A percentile compares a stretch with the other conserved stretches of the same genome.
These are phyloP conservation scores for Sabellastarte sp. DNA, from an alignment of 2,888 invertebrate genomes.

Conservation along the genomic window DNA sequence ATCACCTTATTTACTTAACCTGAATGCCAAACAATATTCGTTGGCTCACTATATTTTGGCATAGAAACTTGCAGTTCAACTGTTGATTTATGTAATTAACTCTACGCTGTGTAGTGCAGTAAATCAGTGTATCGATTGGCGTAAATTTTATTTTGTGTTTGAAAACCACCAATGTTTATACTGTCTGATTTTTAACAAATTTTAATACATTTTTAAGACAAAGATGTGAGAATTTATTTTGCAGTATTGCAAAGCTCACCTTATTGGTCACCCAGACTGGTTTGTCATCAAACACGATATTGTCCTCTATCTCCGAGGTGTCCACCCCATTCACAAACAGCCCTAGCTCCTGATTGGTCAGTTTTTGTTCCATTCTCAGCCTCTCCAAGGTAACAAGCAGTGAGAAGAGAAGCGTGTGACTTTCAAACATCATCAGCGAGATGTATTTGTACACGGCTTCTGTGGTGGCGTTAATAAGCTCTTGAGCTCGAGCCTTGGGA, in stretches of 20 bases:
- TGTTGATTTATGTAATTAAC: no score
- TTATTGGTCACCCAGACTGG: slow-evolving; percentile 48
- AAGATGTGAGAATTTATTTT: no score
- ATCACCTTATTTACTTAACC: no score
- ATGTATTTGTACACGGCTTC: slow-evolving; percentile 42
- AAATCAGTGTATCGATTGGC: no score
- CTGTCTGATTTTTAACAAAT: no score
- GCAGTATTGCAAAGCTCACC: slow-evolving; percentile 35
- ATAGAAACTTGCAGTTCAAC: no score
- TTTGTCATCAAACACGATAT: slow-evolving; percentile 41
- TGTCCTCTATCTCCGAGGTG: slow-evolving; percentile 41
- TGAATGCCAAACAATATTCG: no score
- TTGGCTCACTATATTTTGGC: no score
- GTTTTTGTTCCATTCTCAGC: slow-evolving; percentile 40
- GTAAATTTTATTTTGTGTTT: no score
- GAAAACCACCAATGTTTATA: no score
- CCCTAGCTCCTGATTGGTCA: slow-evolving; percentile 47
- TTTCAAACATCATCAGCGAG: slow-evolving; percentile 53
- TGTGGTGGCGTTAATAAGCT: slow-evolving; percentile 49
- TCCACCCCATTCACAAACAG: slow-evolving; percentile 54
- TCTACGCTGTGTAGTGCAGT: no score
- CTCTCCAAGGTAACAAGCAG: slow-evolving; percentile 52
- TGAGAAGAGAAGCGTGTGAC: slow-evolving; percentile 45
- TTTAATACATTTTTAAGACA: no score
- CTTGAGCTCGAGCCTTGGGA: slow-evolving; percentile 48